Percentiles rank a stretch among this genome's conserved stretches.
Evolutionary conservation across 2,888 invertebrate species (phyloP).

Genomic region (Lottia scabra): DNA sequence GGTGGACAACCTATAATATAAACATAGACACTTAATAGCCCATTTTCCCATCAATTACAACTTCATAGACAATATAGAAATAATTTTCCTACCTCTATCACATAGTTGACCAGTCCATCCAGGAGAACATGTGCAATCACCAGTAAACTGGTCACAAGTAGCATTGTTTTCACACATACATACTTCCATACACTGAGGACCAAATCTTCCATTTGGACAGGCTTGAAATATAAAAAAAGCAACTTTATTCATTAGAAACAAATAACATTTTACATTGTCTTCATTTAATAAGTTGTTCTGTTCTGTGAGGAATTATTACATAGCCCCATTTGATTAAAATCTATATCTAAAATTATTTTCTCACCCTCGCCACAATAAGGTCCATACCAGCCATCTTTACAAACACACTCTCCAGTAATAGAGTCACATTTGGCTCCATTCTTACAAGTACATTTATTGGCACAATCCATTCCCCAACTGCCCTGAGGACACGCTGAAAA

Average conservation of each 20-base stretch:
- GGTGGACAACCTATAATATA: no score
- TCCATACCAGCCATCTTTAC: slow-evolving; percentile 68
- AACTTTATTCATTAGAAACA: no score
- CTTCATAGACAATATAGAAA: neutral
- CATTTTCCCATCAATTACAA: no score
- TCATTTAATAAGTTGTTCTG: no score
- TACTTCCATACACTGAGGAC: slow-evolving; percentile 69
- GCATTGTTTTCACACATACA: slow-evolving; percentile 72
- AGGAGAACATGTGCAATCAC: slow-evolving; percentile 69
- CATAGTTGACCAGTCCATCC: slow-evolving; percentile 63
- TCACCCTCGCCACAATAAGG: slow-evolving; percentile 57
- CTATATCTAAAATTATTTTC: neutral
- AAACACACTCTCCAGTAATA: slow-evolving; percentile 64
- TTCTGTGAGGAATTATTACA: no score
- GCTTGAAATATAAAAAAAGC: slow-evolving; percentile 38
- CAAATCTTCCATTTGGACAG: slow-evolving; percentile 76
- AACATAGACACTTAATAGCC: no score
- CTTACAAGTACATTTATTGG: slow-evolving; percentile 56
- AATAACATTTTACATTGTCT: no score
- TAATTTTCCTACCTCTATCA: slow-evolving; percentile 56
- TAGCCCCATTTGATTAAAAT: no score
- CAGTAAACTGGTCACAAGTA: slow-evolving; percentile 90
- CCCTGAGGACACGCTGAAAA: slow-evolving; percentile 55
- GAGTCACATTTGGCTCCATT: slow-evolving; percentile 63
- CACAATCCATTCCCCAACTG: slow-evolving; percentile 63